phyloP scores from a whole-genome alignment of 2,888 invertebrate species.

The Drosophila barbarae region DNA sequence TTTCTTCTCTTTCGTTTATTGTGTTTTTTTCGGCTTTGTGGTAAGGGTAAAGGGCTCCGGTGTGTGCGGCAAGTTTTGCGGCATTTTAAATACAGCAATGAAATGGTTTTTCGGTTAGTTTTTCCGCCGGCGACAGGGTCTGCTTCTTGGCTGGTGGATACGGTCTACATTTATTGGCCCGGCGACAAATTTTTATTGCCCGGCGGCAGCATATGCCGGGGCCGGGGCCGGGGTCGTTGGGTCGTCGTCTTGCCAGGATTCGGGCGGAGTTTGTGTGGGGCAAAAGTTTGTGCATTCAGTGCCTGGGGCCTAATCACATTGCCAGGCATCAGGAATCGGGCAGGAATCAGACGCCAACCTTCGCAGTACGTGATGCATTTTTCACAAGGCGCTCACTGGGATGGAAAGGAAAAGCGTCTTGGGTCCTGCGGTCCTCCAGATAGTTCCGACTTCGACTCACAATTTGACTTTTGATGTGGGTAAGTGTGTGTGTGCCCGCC shows the following conservation, averaged over 20 bases:
- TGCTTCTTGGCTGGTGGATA: conserved; percentile 35
- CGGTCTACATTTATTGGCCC: conserved; percentile 66
- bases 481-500: conserved; percentile 32
- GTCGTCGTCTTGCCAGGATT: conserved; percentile 22
- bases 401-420: conserved; percentile 26
- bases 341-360: conserved; percentile 36
- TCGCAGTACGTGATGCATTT: conserved; percentile 66
- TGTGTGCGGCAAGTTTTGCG: conserved; percentile 36
- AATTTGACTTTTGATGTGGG: conserved; percentile 69
- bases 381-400: conserved; percentile 46
- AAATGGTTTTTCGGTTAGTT: conserved; percentile 51
- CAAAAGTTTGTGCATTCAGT: conserved; percentile 49
- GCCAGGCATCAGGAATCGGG: conserved; percentile 44
- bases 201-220: conserved; percentile 60
- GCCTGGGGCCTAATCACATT: conserved; percentile 64
- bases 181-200: conserved; percentile 73
- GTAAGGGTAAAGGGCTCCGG: conserved; percentile 21
- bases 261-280: conserved; percentile 7
- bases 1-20: conserved; percentile 4
- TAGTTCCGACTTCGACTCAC: conserved; percentile 49
- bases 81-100: conserved; percentile 55
- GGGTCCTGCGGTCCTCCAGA: conserved; percentile 33
- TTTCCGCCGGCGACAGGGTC: conserved; percentile 7
- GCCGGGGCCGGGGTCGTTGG: conserved; percentile 42
- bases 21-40: background rate